A percentile compares a stretch with the other conserved stretches of the same genome.
These are phyloP conservation scores for Florisuga fusca DNA, from an alignment of 2,797 vertebrate genomes.

Conservation along the genomic window DNA sequence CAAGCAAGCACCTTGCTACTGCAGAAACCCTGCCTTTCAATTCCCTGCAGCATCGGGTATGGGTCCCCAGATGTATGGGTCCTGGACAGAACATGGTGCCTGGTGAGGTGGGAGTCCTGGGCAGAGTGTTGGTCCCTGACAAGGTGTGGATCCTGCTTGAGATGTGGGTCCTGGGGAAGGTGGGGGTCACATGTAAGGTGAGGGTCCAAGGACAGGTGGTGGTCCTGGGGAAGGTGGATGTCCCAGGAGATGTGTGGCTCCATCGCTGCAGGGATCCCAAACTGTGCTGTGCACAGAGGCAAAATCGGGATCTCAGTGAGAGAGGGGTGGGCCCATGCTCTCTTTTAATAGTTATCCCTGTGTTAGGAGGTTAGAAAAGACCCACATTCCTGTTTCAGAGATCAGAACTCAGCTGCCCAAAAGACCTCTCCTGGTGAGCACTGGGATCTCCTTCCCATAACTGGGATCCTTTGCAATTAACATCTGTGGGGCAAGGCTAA, in stretches of 20 bases:
- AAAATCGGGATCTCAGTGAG: background rate
- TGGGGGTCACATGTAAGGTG: too few relatives aligned
- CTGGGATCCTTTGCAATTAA: background rate
- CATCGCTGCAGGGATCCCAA: background rate
- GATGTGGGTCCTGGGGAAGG: background rate
- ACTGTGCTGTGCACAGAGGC: too few relatives aligned
- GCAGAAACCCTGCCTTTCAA: background rate
- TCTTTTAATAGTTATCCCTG: background rate
- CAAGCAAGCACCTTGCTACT: background rate
- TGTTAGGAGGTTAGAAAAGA: background rate
- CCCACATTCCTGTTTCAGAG: background rate
- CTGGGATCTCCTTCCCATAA: background rate
- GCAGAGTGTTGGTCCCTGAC: background rate
- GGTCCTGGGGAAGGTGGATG: background rate
- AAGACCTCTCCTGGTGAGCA: background rate
- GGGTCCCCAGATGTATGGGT: background rate
- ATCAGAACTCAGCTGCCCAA: background rate
- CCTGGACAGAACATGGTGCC: too few relatives aligned
- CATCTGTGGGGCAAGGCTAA: background rate
- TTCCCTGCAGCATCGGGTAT: background rate
- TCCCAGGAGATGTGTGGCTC: background rate
- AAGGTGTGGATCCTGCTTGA: too few relatives aligned
- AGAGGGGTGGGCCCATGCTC: background rate
- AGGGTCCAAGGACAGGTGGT: background rate
- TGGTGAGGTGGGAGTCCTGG: background rate